These are phyloP conservation scores for Gymnobelideus leadbeateri DNA, from an alignment of 2,113 vertebrate species.

Conservation along the genomic window DNA sequence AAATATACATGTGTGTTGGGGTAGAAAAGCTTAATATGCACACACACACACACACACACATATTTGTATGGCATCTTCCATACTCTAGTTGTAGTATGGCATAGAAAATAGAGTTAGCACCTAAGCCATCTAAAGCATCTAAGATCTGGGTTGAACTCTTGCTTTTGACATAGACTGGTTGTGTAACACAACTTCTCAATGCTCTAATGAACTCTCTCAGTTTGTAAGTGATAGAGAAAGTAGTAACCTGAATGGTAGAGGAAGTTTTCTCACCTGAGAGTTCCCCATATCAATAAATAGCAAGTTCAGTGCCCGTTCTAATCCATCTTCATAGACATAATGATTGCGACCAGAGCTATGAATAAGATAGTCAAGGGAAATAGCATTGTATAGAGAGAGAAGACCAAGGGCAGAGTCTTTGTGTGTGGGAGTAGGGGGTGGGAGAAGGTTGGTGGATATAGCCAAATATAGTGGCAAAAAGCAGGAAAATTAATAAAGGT, in stretches of 20 bases:
- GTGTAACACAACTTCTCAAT: background rate
- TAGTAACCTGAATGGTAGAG: background rate
- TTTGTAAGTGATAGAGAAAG: background rate
- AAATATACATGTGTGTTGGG: background rate
- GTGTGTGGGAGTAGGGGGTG: no score
- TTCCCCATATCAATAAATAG: background rate
- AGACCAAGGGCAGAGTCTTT: background rate
- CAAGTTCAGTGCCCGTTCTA: background rate
- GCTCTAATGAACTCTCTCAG: background rate
- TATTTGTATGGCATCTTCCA: no score
- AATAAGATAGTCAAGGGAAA: background rate
- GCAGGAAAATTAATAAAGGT: background rate
- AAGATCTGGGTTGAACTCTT: background rate
- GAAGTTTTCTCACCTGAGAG: background rate
- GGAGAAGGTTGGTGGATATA: background rate
- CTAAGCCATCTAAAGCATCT: background rate
- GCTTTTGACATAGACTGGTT: background rate
- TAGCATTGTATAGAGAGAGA: background rate
- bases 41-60: no score
- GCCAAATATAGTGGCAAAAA: background rate
- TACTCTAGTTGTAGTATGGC: no score
- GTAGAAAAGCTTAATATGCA: background rate
- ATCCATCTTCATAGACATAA: background rate
- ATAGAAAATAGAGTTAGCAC: no score
- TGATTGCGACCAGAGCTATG: background rate